These are phyloP conservation scores for Pelobates fuscus DNA, from an alignment of 2,113 vertebrate species.

Conservation along the genomic window DNA sequence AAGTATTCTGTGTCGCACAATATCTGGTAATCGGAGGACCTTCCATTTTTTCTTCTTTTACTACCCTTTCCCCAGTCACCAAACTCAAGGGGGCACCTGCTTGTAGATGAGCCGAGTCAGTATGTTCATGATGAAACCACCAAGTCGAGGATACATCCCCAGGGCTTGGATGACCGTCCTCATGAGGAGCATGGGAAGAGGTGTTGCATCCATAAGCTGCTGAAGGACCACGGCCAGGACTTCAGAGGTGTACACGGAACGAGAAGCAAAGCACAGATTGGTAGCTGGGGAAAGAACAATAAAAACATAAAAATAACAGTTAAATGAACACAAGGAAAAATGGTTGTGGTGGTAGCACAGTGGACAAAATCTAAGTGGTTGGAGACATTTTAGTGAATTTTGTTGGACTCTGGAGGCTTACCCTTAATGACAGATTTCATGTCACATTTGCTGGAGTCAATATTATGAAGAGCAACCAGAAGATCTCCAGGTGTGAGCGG, in stretches of 20 bases:
- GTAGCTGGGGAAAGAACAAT: constrained; percentile 70
- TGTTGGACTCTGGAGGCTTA: constrained; percentile 50
- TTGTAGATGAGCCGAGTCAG: constrained; percentile 90
- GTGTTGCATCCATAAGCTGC: constrained; percentile 94
- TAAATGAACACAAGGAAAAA: neutral
- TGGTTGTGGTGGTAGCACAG: neutral
- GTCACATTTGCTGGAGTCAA: constrained; percentile 89
- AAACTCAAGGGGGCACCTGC: constrained; percentile 70
- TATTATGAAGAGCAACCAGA: constrained; percentile 89
- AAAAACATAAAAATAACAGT: neutral
- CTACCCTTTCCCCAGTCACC: no score
- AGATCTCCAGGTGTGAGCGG: constrained; percentile 90
- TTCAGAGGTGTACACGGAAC: constrained; percentile 91
- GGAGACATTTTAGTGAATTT: neutral
- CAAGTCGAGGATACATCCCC: constrained; percentile 91
- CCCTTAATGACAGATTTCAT: constrained; percentile 98
- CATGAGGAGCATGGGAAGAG: constrained; percentile 93
- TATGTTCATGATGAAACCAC: constrained; percentile 95
- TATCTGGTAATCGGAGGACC: no score
- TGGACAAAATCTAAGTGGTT: neutral
- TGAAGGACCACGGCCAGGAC: constrained; percentile 95
- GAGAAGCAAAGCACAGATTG: constrained; percentile 91
- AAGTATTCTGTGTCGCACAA: no score
- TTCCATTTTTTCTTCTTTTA: no score
- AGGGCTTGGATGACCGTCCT: constrained; percentile 94